Evolutionary conservation across 2,113 vertebrate genomes (phyloP).

Genomic region (Pitta sordida): DNA sequence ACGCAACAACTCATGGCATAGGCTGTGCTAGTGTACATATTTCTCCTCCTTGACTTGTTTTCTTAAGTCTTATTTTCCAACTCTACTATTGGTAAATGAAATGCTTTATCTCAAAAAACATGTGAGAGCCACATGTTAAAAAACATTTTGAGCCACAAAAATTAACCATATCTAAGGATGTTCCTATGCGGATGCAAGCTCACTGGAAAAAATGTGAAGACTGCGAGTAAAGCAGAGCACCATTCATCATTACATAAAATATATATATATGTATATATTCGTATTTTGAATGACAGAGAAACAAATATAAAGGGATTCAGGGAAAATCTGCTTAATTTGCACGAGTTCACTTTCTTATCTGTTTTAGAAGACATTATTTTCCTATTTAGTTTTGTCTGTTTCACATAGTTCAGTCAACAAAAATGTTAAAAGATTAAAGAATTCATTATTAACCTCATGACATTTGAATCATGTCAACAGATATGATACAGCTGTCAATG

Average conservation of each 20-base stretch:
- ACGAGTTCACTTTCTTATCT: not conserved
- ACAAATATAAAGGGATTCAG: not conserved
- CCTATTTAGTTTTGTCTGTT: not conserved
- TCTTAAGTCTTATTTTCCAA: not conserved
- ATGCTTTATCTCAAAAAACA: not conserved
- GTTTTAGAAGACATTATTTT: not conserved
- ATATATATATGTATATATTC: not conserved
- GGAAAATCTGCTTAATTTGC: not conserved
- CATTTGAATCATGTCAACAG: slow-evolving; percentile 12
- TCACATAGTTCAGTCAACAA: slow-evolving; percentile 1
- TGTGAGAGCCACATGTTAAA: too few relatives aligned
- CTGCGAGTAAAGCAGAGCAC: not conserved
- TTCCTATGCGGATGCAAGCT: not conserved
- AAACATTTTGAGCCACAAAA: not conserved
- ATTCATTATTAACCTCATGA: slow-evolving; percentile 11
- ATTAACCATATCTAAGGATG: not conserved
- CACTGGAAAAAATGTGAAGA: not conserved
- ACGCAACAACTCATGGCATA: not conserved
- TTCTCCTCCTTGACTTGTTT: not conserved
- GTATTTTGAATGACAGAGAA: not conserved
- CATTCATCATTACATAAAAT: not conserved
- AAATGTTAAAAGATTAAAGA: slow-evolving; percentile 36
- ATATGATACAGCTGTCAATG: slow-evolving; percentile 1
- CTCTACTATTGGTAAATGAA: not conserved
- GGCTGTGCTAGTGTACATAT: not conserved